Conservation (phyloP, 2,888 invertebrate genomes). For the Chydorus sphaericus region DNA sequence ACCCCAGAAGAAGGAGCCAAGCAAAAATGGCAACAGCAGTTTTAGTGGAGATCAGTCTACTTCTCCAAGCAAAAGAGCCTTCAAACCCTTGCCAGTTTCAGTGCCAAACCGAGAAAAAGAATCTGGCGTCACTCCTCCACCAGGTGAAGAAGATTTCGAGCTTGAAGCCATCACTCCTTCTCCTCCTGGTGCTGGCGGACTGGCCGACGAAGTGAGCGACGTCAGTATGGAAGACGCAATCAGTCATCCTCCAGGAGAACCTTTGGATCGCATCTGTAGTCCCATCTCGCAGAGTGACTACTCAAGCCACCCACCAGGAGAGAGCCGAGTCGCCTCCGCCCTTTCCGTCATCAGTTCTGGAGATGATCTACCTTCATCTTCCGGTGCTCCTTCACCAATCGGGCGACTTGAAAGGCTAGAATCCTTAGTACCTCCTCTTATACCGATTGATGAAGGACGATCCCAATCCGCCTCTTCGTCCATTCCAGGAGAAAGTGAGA, state of each 20-base stretch:
- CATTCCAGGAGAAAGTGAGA: neutral
- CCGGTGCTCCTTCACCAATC: neutral
- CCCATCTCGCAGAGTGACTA: neutral
- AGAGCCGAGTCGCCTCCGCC: neutral
- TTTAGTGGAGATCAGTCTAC: neutral
- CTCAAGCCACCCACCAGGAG: neutral
- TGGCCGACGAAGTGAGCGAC: neutral
- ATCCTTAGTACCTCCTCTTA: neutral
- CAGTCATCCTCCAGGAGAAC: neutral
- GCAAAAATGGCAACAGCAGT: neutral
- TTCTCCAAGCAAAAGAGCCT: neutral
- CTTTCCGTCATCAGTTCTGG: constrained; percentile 3
- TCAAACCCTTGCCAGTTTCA: constrained; percentile 11
- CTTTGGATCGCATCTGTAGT: neutral
- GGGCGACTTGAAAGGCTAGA: neutral
- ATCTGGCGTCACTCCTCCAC: constrained; percentile 11
- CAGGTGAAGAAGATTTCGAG: constrained; percentile 8
- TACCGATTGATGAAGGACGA: neutral
- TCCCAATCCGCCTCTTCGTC: neutral
- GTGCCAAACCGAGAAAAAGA: constrained; percentile 4
- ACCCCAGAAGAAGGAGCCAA: constrained; percentile 36
- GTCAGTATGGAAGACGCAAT: constrained; percentile 7
- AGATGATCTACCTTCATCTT: neutral
- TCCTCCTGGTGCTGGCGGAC: neutral
- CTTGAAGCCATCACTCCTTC: constrained; percentile 7